These are phyloP conservation scores for Dynastes tityus DNA, from an alignment of 2,888 invertebrate genomes.

Conservation along the genomic window DNA sequence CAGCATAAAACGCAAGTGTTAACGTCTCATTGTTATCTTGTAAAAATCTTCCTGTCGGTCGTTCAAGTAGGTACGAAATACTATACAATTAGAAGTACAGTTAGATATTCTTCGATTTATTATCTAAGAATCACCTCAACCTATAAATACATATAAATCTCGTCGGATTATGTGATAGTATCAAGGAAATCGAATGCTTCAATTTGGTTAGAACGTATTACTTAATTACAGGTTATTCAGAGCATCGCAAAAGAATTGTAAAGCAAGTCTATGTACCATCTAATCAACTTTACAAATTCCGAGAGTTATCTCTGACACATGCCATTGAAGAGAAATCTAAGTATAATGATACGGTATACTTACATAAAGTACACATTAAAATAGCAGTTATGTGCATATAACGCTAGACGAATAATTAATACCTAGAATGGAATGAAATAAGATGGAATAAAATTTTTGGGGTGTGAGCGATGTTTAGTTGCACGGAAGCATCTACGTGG, in stretches of 20 bases:
- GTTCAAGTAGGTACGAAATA: not conserved
- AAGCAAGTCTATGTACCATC: not conserved
- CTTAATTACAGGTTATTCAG: constrained; percentile 21
- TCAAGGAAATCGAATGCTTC: constrained; percentile 38
- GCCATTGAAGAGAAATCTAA: constrained; percentile 12
- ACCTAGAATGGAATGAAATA: not conserved
- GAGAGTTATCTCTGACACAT: not conserved
- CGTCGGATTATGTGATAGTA: constrained; percentile 26
- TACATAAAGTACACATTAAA: not conserved
- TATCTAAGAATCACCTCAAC: constrained; percentile 3
- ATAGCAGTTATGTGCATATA: not conserved
- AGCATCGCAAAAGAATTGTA: not conserved
- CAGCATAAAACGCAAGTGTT: not conserved
- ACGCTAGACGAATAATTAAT: not conserved
- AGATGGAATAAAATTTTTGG: too few species aligned
- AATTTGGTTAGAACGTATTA: constrained; percentile 24
- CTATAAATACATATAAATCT: constrained; percentile 8
- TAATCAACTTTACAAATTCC: constrained; percentile 3
- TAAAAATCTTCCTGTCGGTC: not conserved
- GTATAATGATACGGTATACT: not conserved
- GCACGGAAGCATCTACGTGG: too few species aligned
- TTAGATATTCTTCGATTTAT: constrained; percentile 11
- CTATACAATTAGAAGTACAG: constrained; percentile 23
- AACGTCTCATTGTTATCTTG: not conserved
- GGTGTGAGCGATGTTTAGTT: too few species aligned